Percentiles rank a stretch among this genome's conserved stretches.
Conservation (phyloP, 2,113 vertebrate genomes). For the Alces alces region DNA sequence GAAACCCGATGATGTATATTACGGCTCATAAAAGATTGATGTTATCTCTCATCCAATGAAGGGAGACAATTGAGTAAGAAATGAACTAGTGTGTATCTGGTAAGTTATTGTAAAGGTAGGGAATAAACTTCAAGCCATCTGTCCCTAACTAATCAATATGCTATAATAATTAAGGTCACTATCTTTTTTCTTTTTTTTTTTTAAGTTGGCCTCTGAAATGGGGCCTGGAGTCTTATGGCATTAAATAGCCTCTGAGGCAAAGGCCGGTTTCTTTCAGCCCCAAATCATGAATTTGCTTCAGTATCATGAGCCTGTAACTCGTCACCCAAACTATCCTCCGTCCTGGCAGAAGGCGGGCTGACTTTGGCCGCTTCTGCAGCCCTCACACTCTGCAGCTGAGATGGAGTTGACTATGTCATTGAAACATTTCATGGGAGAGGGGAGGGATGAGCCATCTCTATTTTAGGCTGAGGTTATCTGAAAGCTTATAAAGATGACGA, state of each 20-base stretch:
- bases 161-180: background rate
- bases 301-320: background rate
- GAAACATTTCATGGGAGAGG: background rate
- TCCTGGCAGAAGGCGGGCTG: background rate
- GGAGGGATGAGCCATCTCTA: background rate
- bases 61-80: slow-evolving; percentile 3
- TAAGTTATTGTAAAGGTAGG: background rate
- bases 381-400: background rate
- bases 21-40: background rate
- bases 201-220: background rate
- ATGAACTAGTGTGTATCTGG: background rate
- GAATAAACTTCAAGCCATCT: background rate
- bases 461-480: slow-evolving; percentile 29
- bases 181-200: background rate
- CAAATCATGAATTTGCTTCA: background rate
- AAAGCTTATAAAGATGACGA: slow-evolving; percentile 34
- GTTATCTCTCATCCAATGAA: background rate
- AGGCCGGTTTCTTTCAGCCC: background rate
- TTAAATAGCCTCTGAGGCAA: background rate
- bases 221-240: background rate
- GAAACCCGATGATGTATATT: background rate
- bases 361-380: background rate
- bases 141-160: background rate
- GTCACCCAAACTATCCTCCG: background rate
- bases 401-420: background rate